Evolutionary conservation across 2,888 invertebrate genomes (phyloP), one percentile per base, ranked within the genome.

Genomic region (Sminthurides aquaticus): DNA sequence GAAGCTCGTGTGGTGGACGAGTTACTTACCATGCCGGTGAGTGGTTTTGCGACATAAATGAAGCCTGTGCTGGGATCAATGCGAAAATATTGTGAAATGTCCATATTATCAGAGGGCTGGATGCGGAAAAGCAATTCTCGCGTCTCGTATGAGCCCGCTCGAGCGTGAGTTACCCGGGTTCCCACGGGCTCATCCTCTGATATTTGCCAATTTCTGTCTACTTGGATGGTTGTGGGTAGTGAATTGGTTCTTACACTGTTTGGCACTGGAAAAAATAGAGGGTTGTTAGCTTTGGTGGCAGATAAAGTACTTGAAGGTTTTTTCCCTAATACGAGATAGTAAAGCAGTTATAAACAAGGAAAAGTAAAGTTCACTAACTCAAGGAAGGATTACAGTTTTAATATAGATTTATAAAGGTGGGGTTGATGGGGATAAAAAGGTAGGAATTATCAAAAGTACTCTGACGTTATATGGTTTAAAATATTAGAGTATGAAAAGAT

Each of bases 1-100:
- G n/a, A n/a, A n/a, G n/a, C n/a, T n/a, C n/a, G n/a, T n/a, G n/a
- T n/a, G n/a, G n/a, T n/a, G n/a, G n/a, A n/a, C n/a, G 18, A 52
- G 27, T 26, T 11, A 79, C 83, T 84, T 81, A 91, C 91, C 82
- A 87, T 84, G 76, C 88, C 88, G 75, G 79, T 79, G 34, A 92
- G 81, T 0, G 89, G 87, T 76, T 90, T 87, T 76, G 90, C 91
- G 58, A 91, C 83, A 75, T 85, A 87, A 60, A 92, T 88, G 3
- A 85, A 85, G 29, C 92, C 92, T 0, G 87, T 87, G 2, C 80
- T 79, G 48, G 85, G 83, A 78, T 92, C 85, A 68, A 93, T 91
- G 55, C 82, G 79, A 77, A 92, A 92, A 1, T 69, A 76, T 15
- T 67, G 65, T 22, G 76, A 76, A 11, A 76, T 75, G 63, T 77